Base-by-base conservation (phyloP, 2,797 vertebrate genomes). In the Malurus splendens region DNA sequence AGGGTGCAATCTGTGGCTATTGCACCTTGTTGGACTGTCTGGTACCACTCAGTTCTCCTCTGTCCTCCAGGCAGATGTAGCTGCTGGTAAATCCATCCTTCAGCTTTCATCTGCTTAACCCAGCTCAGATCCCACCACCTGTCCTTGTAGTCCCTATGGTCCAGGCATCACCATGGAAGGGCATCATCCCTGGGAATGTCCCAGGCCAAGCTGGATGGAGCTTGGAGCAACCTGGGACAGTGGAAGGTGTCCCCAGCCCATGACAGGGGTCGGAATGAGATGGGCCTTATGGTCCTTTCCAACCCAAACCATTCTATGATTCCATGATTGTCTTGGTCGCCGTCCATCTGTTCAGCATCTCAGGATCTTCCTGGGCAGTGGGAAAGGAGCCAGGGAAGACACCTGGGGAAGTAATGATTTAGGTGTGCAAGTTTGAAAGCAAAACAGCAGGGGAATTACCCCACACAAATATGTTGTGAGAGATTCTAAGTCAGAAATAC, bases 141-240 rank as follows among this genome's bases (percentile, higher is more conserved):
- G 28, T n/a, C 28, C 44, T 25, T 12, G 33, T 6, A 17, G 38
- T 33, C 47, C 23, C 41, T 27, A 28, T 32, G 51, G 39, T 27
- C 14, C 61, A 65, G 60, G 23, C 41, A 39, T 27, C 23, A 22
- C 41, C 51, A 44, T 38, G 32, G 60, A 44, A 38, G 9, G 44
- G 32, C 48, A 4, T n/a, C 6, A 3, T 25, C 39, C 50, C 50
- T 76, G 48, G 41, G 8, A 65, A 41, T 5, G 50, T 3, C 4
- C 33, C 10, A 77, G 42, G 14, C 51, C 33, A 20, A 28, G 22
- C 1, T 45, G 41, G 50, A 55, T 0, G 0, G 27, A 27, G 17
- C 22, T 45, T 54, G 60, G 74, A 45, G 60, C 7, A 20, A 1
- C 14, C 18, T 32, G 51, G 51, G 14, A 7, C 5, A 12, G 33